phyloP scores from a whole-genome alignment of 2,797 vertebrate species.

The Spea hammondii region DNA sequence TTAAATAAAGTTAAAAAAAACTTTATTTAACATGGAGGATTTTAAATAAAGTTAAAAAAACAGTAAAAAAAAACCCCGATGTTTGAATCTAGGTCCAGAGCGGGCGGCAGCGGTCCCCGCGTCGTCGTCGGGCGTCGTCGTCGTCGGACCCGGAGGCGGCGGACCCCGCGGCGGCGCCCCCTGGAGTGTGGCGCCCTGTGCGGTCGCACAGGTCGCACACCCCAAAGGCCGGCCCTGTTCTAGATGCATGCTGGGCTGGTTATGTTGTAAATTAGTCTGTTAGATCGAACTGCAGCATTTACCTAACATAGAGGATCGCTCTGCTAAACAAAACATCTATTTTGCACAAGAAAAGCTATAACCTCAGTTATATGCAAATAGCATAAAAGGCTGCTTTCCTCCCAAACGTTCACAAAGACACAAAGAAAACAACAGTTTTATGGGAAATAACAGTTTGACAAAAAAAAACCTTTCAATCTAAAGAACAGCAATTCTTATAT shows the following conservation, averaged over 20 bases:
- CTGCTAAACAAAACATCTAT: background rate
- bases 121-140: too few relatives aligned
- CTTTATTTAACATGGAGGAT: too few relatives aligned
- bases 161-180: too few relatives aligned
- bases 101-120: too few relatives aligned
- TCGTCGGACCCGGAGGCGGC: too few relatives aligned
- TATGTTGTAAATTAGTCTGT: background rate
- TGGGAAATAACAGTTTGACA: background rate
- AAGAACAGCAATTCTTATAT: conserved; percentile 16
- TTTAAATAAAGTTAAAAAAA: too few relatives aligned
- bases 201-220: too few relatives aligned
- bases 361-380: conserved; percentile 19
- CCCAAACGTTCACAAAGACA: background rate
- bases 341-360: background rate
- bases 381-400: conserved; percentile 3
- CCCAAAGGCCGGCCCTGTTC: too few relatives aligned
- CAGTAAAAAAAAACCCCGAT: too few relatives aligned
- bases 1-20: too few relatives aligned
- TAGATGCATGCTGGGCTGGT: background rate
- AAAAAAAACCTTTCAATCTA: conserved; percentile 8
- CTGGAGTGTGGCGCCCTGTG: too few relatives aligned
- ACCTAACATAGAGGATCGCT: background rate
- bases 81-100: too few relatives aligned
- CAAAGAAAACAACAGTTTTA: conserved; percentile 5
- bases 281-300: background rate